A percentile compares a stretch with the other conserved stretches of the same genome.
phyloP scores from a whole-genome alignment of 2,888 invertebrate species.

The Ecdyonurus torrentis region DNA sequence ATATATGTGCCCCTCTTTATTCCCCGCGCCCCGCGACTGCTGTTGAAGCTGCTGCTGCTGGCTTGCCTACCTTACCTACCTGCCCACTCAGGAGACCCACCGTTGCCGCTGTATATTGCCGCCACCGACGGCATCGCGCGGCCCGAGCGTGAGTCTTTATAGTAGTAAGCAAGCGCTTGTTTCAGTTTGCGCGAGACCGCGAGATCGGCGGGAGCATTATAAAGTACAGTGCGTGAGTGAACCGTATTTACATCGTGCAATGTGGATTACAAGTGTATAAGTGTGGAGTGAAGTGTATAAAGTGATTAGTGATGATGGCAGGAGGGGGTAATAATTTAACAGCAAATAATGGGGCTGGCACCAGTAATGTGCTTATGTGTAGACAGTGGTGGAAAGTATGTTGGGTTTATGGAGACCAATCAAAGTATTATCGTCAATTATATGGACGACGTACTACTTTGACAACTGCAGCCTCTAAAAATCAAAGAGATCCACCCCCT shows the following conservation, averaged over 20 bases:
- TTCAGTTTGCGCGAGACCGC: not conserved
- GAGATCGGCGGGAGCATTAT: not conserved
- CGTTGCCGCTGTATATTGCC: not conserved
- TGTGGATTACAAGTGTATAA: not conserved
- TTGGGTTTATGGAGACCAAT: constrained; percentile 72
- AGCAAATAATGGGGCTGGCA: constrained; percentile 17
- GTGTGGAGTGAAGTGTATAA: not conserved
- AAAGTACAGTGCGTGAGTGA: not conserved
- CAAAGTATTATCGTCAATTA: constrained; percentile 67
- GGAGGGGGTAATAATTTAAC: not conserved
- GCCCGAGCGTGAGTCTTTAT: not conserved
- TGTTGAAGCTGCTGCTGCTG: too few species aligned
- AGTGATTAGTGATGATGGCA: not conserved
- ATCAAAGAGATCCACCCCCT: not conserved
- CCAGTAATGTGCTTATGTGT: constrained; percentile 63
- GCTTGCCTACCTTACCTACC: not conserved
- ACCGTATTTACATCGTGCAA: not conserved
- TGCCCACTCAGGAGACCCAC: not conserved
- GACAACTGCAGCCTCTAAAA: constrained; percentile 2
- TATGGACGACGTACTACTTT: constrained; percentile 35
- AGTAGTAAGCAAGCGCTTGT: not conserved
- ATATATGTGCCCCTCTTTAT: not conserved
- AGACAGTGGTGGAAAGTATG: constrained; percentile 84
- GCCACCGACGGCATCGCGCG: not conserved
- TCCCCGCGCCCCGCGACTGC: not conserved